Conservation (phyloP, 1,140 invertebrate species). For the Coptotermes formosanus region DNA sequence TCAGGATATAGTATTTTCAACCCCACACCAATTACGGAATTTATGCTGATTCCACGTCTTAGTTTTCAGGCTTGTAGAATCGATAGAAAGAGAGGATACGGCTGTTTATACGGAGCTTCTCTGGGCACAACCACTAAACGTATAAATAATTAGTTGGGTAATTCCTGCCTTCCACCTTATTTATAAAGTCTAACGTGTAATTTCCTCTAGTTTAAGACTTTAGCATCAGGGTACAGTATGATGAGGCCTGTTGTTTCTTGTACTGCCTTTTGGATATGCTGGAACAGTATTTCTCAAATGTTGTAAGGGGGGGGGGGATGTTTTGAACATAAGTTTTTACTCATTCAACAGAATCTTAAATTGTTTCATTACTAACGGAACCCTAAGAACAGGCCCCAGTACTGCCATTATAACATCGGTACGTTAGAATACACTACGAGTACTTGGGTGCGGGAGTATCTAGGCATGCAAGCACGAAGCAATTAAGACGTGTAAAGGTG, state of each 20-base stretch:
- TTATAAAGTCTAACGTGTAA: slow-evolving; percentile 31
- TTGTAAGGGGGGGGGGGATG: too few species aligned
- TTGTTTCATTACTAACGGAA: too few species aligned
- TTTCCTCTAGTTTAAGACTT: slow-evolving; percentile 22
- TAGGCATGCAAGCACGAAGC: too few species aligned
- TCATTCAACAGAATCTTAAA: too few species aligned
- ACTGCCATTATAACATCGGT: too few species aligned
- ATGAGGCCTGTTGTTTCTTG: not conserved
- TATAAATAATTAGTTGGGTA: slow-evolving; percentile 31
- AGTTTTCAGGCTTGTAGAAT: slow-evolving; percentile 38
- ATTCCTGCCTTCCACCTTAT: slow-evolving; percentile 27
- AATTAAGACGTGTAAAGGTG: too few species aligned
- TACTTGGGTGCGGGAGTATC: too few species aligned
- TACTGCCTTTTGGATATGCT: too few species aligned
- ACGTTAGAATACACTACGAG: too few species aligned
- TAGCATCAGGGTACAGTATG: not conserved
- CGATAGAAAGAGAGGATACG: not conserved
- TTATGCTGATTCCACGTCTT: slow-evolving; percentile 53
- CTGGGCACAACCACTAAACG: not conserved
- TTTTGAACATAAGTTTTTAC: too few species aligned
- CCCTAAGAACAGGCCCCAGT: too few species aligned
- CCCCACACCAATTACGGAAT: slow-evolving; percentile 48
- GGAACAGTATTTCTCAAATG: too few species aligned
- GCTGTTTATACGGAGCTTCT: not conserved
- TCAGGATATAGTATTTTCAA: slow-evolving; percentile 21